Base-by-base conservation (phyloP, 1,140 invertebrate species). In the Colletes gigas region DNA sequence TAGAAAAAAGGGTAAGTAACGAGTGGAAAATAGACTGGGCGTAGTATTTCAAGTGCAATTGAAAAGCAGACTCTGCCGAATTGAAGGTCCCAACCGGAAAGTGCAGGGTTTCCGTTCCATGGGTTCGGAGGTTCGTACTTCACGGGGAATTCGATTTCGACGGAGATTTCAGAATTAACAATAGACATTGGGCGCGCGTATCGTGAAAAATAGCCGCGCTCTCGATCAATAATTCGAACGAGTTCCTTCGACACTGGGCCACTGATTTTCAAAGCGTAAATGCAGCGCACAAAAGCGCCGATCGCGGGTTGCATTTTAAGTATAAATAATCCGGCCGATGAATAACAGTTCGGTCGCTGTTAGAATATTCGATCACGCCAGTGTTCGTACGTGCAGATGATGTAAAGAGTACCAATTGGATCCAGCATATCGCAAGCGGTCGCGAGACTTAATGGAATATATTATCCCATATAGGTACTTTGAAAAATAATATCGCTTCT, bases 271-370 rank as follows among this genome's bases (percentile, higher is more conserved):
- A 39, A 30, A 78, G 76, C 63, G 54, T 52, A 7, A n/a, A 50
- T 19, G 39, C 62, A 50, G 59, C 68, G 57, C 19, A 69, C 54
- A 63, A 63, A 63, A 63, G 60, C 60, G 39, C 15, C 60, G 78
- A 68, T 78, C 69, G 68, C 68, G 62, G 14, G 54, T 59, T 69
- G 80, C 80, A 79, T 82, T 82, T 82, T 82, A 82, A 82, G 71
- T 78, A 79, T 79, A 78, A 82, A 68, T 44, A 72, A 70, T 54
- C 47, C 54, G 21, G n/a, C 52, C 52, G 47, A 44, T 15, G 41
- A n/a, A 47, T 60, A 52, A 44, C 10, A 67, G 62, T 78, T 71
- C 65, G 76, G 76, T 78, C 68, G 57, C 70, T 75, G 54, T 67
- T 72, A 69, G 55, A 82, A 79, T 77, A 79, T 78, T 82, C 78